Evolutionary conservation across 2,888 invertebrate genomes (phyloP), one percentile per base, ranked within the genome.

Genomic region (Lochmaea capreae): DNA sequence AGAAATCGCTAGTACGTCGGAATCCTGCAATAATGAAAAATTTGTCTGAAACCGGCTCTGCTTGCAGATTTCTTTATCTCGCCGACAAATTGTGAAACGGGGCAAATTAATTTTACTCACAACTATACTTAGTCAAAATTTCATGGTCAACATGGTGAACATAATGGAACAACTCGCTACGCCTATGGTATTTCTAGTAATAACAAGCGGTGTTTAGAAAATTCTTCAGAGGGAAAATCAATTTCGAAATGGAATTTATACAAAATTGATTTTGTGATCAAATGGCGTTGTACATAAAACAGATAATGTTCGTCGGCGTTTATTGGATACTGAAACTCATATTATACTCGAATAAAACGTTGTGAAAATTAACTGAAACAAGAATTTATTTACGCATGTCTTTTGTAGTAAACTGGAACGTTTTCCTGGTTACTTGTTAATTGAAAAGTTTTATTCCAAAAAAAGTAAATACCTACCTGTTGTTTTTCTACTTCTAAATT

Each of bases 171-270:
- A 26, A 26, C 12, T 12, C 14, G n/a, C 49, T 49, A 49, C 49
- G 39, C 39, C 61, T n/a, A 42, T 61, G 33, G 6, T 49, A 49
- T 49, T n/a, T 14, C 33, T 61, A n/a, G 39, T 39, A 61, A 39
- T 61, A 39, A 61, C 33, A n/a, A 42, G 33, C 33, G 39, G 33
- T 42, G 61, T 33, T 61, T 61, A 39, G 14, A 39, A n/a, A 39
- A 61, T 61, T n/a, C 0, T 61, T 42, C 6, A n/a, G 16, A n/a
- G n/a, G 52, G 43, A 52, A 67, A 67, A 54, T 39, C 57, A 57
- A 67, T 67, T 67, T 67, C 67, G 22, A 57, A 67, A 67, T 67
- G 57, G 67, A 67, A 67, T 67, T 57, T 57, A 67, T 57, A 49
- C 39, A 39, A 67, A 67, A 67, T 67, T 67, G 57, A 67, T 67